phyloP scores from a whole-genome alignment of 2,797 vertebrate species.

The Zalophus californianus region DNA sequence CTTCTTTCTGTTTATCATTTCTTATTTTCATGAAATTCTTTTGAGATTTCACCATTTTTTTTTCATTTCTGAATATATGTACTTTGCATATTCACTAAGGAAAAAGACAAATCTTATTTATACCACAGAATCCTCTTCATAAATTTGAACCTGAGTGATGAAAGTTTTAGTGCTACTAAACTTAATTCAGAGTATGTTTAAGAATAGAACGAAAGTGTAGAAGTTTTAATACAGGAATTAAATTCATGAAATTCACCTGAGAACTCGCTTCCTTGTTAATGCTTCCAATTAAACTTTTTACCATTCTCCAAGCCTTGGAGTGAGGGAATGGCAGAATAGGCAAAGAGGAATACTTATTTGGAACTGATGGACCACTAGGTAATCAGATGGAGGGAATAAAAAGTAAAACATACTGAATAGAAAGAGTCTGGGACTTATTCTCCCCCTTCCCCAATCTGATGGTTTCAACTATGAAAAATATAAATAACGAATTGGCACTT shows the following conservation, averaged over 20 bases:
- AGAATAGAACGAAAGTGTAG: conserved; percentile 39
- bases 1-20: neutral
- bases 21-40: conserved; percentile 27
- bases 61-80: conserved; percentile 39
- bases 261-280: conserved; percentile 53
- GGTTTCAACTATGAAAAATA: conserved; percentile 2
- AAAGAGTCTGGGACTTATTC: neutral
- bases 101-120: conserved; percentile 37
- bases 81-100: conserved; percentile 21
- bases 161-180: conserved; percentile 46
- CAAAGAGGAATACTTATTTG: neutral
- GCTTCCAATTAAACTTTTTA: neutral
- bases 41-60: neutral
- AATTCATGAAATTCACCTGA: conserved; percentile 34
- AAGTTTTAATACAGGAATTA: conserved; percentile 58
- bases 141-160: conserved; percentile 50
- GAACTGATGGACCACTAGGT: neutral
- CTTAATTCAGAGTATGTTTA: conserved; percentile 41
- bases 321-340: neutral
- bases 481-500: neutral
- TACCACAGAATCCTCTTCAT: neutral
- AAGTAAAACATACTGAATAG: neutral
- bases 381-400: neutral
- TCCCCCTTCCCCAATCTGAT: neutral
- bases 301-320: neutral